Evolutionary conservation across 1,140 invertebrate species (phyloP), one percentile per base, ranked within the genome.

Genomic region (Drosophila ambigua): DNA sequence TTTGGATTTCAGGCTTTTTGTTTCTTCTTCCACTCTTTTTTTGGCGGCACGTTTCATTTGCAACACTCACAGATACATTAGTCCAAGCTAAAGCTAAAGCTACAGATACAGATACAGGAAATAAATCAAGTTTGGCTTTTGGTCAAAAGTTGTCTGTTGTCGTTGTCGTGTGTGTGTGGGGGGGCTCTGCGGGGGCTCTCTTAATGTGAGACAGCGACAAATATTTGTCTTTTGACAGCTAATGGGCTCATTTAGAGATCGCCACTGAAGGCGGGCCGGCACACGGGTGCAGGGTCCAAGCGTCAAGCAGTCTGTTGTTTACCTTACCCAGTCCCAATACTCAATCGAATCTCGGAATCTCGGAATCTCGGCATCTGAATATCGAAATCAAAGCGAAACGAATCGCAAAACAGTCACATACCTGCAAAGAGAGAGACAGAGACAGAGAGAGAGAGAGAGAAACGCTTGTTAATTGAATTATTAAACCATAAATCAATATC

Each of bases 91-190:
- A 15, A 64, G 46, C 45, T 51, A 46, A 31, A 72, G 44, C 35
- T 41, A 69, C 62, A 41, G 49, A 78, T 41, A 76, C 51, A 41
- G 41, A 77, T 65, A 75, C 82, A 82, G 82, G 82, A 87, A 87
- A 87, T 88, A 87, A 87, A 87, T 87, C 82, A 87, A 87, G 82
- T 87, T 87, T 79, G 83, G 63, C 69, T 85, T 79, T 82, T 85
- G 81, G 74, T 62, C 73, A 51, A 65, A 43, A 62, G 60, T 65
- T 49, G 61, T 50, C 35, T 41, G 20, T 54, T 43, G 23, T 51
- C 50, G 58, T 52, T 49, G 51, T 20, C 20, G 67, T 41, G 8
- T 35, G 31, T 35, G 31, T 11, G 35, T n/a, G 11, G 11, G 35
- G 9, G 9, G 35, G 11, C 35, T 39, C 11, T 39, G 35, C 35